phyloP scores from a whole-genome alignment of 1,140 invertebrate genomes.

The Halyomorpha halys region DNA sequence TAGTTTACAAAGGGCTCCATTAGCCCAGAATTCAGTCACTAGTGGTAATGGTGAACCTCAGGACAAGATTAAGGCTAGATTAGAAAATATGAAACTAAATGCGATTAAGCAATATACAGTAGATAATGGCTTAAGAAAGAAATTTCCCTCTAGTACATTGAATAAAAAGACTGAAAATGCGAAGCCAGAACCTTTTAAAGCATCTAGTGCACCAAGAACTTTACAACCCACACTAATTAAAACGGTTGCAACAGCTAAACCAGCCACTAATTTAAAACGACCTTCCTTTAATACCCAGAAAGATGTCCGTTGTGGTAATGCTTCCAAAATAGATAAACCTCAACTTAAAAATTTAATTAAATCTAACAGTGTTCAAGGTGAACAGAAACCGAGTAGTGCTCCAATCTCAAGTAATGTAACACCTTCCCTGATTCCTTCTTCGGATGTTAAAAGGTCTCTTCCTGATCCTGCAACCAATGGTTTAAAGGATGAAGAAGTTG shows the following conservation, averaged over 20 bases:
- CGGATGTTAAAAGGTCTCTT: too few relatives aligned
- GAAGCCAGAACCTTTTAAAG: background rate
- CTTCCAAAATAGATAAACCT: background rate
- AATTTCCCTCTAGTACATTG: background rate
- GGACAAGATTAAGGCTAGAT: conserved; percentile 8
- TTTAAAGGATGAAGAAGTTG: too few relatives aligned
- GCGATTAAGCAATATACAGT: background rate
- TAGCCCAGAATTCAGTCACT: background rate
- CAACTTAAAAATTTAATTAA: too few relatives aligned
- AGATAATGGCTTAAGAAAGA: conserved; percentile 2
- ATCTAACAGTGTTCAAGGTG: background rate
- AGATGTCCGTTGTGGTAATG: background rate
- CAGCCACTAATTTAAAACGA: background rate
- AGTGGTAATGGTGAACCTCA: background rate
- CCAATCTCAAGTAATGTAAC: background rate
- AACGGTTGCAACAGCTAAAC: background rate
- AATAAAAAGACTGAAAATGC: background rate
- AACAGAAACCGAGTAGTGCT: background rate
- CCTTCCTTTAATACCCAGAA: background rate
- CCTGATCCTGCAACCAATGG: too few relatives aligned
- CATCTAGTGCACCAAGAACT: background rate
- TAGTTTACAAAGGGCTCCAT: conserved; percentile 6
- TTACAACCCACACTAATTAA: background rate
- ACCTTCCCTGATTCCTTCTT: too few relatives aligned
- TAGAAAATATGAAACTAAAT: conserved; percentile 11